phyloP scores from a whole-genome alignment of 2,113 vertebrate species.

The Chascanopsetta lugubris region DNA sequence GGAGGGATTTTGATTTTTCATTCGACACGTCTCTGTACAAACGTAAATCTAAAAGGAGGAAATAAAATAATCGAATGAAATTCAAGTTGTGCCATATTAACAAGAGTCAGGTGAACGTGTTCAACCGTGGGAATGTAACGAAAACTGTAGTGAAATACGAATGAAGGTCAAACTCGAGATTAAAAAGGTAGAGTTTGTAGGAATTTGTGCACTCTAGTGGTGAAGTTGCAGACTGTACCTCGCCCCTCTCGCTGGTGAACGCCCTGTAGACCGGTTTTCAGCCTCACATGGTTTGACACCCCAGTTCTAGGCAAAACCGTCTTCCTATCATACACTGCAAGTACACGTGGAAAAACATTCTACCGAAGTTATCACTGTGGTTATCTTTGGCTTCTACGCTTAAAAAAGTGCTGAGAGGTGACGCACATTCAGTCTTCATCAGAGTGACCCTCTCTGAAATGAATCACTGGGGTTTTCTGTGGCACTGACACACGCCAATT shows the following conservation, averaged over 20 bases:
- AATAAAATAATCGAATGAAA: slow-evolving; percentile 5
- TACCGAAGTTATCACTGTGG: neutral
- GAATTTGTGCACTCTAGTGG: too few species aligned
- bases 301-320: too few species aligned
- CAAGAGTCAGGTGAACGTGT: neutral
- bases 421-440: slow-evolving; percentile 35
- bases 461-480: slow-evolving; percentile 27
- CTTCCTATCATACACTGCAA: too few species aligned
- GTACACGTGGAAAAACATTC: too few species aligned
- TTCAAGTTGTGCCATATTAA: neutral
- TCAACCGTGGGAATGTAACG: neutral
- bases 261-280: too few species aligned
- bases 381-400: neutral
- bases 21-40: neutral
- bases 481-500: slow-evolving; percentile 33
- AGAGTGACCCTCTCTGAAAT: slow-evolving; percentile 22
- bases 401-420: neutral
- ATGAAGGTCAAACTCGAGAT: neutral
- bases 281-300: too few species aligned
- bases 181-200: too few species aligned
- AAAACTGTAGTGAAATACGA: neutral
- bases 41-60: neutral
- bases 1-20: neutral
- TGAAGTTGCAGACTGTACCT: too few species aligned
- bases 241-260: too few species aligned